phyloP scores from a whole-genome alignment of 2,113 vertebrate genomes.

The Ifrita kowaldi region DNA sequence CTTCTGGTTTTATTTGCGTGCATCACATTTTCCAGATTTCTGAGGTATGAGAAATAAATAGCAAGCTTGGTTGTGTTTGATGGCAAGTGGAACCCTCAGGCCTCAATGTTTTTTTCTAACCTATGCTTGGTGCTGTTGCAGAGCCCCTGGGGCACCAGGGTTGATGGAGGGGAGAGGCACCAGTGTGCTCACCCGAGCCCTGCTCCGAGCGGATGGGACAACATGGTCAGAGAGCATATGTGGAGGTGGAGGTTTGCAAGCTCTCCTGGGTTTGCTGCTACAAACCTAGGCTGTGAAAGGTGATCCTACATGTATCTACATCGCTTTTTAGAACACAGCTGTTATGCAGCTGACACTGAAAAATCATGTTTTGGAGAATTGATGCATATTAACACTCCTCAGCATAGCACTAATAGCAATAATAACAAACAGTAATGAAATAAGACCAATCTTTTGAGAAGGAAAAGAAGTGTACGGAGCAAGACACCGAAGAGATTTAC shows the following conservation, averaged over 20 bases:
- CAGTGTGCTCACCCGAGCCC: not conserved
- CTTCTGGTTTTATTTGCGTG: not conserved
- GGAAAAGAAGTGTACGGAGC: not conserved
- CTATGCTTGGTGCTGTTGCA: not conserved
- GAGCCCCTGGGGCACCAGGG: not conserved
- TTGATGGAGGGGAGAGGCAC: not conserved
- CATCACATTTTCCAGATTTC: not conserved
- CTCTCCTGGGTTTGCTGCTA: not conserved
- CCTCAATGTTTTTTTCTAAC: not conserved
- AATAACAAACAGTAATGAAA: not conserved
- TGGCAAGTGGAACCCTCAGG: not conserved
- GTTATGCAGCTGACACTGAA: not conserved
- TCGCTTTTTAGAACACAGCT: not conserved
- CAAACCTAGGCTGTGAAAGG: not conserved
- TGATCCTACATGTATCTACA: not conserved
- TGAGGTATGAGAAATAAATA: not conserved
- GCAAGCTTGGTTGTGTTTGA: not conserved
- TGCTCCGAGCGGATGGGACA: rapidly evolving
- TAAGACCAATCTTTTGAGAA: not conserved
- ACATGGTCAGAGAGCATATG: not conserved
- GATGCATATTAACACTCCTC: not conserved
- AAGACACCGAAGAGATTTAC: not conserved
- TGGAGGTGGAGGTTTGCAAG: not conserved
- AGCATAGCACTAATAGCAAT: not conserved
- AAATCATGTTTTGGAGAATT: not conserved